Evolutionary conservation across 2,113 vertebrate genomes (phyloP).

Genomic region (Odocoileus virginianus): DNA sequence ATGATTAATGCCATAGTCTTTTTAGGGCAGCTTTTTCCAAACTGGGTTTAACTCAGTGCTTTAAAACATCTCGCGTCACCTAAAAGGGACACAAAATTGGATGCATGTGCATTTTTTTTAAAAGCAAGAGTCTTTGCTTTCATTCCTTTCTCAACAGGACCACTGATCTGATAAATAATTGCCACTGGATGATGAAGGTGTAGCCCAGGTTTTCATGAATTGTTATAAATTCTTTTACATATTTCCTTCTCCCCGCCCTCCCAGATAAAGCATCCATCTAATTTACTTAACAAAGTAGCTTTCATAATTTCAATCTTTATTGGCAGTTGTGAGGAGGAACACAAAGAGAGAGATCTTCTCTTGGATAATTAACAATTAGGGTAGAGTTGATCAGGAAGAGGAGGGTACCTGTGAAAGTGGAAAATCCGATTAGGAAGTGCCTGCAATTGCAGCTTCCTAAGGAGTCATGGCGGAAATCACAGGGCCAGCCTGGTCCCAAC

Average conservation of each 20-base stretch:
- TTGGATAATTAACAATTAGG: not conserved
- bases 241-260: not conserved
- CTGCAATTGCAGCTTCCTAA: not conserved
- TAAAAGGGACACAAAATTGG: not conserved
- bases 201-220: not conserved
- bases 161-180: not conserved
- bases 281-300: not conserved
- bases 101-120: not conserved
- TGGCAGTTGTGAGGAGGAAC: not conserved
- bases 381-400: not conserved
- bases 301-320: not conserved
- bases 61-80: not conserved
- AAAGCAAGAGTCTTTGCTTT: not conserved
- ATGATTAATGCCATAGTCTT: not conserved
- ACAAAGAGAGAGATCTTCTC: not conserved
- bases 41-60: not conserved
- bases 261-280: not conserved
- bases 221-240: not conserved
- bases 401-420: not conserved
- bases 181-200: not conserved
- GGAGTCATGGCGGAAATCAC: not conserved
- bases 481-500: not conserved
- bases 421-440: not conserved
- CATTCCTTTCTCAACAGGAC: not conserved
- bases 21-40: not conserved